Conservation (phyloP, 2,797 vertebrate genomes). For the Carcharodon carcharias region DNA sequence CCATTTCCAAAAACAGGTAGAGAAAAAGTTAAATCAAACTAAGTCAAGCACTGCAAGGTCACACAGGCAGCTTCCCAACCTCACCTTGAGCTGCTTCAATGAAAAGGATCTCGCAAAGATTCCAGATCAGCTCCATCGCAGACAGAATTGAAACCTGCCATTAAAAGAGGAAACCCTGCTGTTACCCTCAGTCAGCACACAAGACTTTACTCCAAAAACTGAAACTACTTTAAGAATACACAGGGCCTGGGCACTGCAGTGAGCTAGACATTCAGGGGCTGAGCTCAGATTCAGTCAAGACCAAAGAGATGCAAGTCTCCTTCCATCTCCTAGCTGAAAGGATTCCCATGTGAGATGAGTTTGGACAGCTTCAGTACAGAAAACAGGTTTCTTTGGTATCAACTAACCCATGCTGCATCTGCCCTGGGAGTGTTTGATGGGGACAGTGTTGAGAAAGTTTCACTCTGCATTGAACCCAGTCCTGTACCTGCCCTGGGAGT, state of each 20-base stretch:
- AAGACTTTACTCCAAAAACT: background rate
- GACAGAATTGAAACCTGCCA: slow-evolving; percentile 82
- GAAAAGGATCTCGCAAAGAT: slow-evolving; percentile 92
- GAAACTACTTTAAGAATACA: slow-evolving; percentile 34
- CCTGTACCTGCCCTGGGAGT: background rate
- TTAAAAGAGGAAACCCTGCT: background rate
- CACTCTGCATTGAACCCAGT: background rate
- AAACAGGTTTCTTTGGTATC: background rate
- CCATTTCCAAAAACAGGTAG: background rate
- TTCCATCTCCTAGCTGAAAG: background rate
- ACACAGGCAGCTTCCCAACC: slow-evolving; percentile 26
- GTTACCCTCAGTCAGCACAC: background rate
- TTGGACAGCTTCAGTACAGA: background rate
- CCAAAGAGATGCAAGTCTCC: background rate
- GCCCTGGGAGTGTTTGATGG: background rate
- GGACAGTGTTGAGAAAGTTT: background rate
- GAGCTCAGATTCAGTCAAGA: background rate
- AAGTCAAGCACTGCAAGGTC: background rate
- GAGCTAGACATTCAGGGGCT: background rate
- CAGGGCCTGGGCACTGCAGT: background rate
- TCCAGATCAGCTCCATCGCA: slow-evolving; percentile 93
- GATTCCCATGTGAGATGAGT: background rate
- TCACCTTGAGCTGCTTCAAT: slow-evolving; percentile 86
- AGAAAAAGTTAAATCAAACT: background rate
- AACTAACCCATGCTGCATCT: background rate